Evolutionary conservation across 2,888 invertebrate species (phyloP).

Genomic region (Xestia rhomboidea): DNA sequence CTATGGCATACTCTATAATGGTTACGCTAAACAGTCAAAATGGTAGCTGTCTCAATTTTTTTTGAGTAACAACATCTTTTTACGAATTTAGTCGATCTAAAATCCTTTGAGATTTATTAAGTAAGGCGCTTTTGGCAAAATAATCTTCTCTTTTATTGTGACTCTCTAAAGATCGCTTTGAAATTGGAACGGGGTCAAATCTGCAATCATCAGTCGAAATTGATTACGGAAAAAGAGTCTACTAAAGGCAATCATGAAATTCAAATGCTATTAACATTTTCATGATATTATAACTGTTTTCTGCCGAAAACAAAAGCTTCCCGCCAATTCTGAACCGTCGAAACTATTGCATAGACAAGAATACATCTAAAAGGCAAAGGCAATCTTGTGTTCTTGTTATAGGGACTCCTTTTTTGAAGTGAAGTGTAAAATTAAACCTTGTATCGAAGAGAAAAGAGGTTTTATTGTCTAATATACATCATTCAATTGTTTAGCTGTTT

Average conservation of each 20-base stretch:
- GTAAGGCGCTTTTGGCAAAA: neutral
- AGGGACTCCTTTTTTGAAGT: conserved; percentile 32
- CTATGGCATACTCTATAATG: neutral
- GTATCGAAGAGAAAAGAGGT: conserved; percentile 45
- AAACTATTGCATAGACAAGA: conserved; percentile 54
- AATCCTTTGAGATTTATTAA: neutral
- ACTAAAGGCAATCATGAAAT: neutral
- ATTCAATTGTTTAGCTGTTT: conserved; percentile 59
- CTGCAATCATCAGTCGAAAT: neutral
- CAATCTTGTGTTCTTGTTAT: conserved; percentile 29
- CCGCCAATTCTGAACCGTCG: conserved; percentile 64
- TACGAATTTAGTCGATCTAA: neutral
- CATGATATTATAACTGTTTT: neutral
- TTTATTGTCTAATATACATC: conserved; percentile 63
- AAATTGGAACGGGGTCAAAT: neutral
- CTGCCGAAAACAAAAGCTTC: conserved; percentile 59
- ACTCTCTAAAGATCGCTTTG: neutral
- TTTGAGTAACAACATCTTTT: neutral
- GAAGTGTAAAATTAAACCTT: conserved; percentile 39
- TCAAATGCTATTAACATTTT: neutral
- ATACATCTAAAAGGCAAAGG: conserved; percentile 40
- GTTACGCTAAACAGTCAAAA: neutral
- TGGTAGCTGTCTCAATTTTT: neutral
- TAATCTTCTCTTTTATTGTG: neutral
- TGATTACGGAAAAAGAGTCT: neutral